Conservation (phyloP, 2,113 vertebrate species). For the Tupaia chinensis region DNA sequence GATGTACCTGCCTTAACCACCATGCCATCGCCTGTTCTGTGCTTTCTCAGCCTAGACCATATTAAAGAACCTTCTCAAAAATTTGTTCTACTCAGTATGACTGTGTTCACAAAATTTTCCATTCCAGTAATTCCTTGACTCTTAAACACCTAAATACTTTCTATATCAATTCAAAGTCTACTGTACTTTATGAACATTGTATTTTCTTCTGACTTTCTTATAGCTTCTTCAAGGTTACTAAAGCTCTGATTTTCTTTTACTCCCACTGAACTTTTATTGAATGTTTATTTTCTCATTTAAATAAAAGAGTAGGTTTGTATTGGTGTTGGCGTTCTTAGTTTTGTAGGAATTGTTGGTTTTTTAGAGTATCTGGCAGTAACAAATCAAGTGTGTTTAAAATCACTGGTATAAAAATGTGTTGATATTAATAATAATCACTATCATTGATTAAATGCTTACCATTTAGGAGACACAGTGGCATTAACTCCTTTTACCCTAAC, state of each 20-base stretch:
- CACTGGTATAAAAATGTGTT: neutral
- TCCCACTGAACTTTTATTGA: neutral
- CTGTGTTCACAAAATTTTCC: neutral
- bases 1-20: too few species aligned
- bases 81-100: neutral
- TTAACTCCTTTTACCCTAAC: neutral
- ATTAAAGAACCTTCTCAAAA: neutral
- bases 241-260: neutral
- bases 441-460: neutral
- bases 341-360: neutral
- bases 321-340: neutral
- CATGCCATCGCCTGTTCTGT: too few species aligned
- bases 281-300: conserved; percentile 6
- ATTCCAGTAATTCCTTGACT: neutral
- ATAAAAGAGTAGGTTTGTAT: neutral
- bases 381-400: conserved; percentile 23
- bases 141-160: neutral
- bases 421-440: neutral
- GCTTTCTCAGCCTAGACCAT: neutral
- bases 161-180: neutral
- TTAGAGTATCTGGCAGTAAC: neutral
- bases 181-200: neutral
- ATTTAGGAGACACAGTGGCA: neutral
- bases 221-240: neutral
- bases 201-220: neutral